Base-by-base conservation (phyloP, 35 echinoderm and acorn worm species). In the Ophioderma brevispina region DNA sequence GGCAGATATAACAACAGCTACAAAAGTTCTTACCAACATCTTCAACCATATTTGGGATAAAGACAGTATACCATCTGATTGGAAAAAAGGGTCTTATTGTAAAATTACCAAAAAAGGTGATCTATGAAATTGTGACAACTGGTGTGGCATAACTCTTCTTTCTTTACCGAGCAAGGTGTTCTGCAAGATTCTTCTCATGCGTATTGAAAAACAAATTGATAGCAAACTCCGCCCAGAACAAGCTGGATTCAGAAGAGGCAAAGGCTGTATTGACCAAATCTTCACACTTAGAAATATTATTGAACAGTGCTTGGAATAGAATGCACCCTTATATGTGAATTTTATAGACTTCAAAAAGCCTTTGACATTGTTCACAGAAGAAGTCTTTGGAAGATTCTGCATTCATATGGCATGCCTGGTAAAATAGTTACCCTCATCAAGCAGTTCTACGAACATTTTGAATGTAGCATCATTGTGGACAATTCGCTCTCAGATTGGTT, bases 121-220 rank as follows among this genome's bases (percentile, higher is more conserved):
- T 35, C 37, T 88, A 78, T 41, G 39, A 49, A 77, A 88, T 46
- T 88, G 77, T 46, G 64, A 77, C 31, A 88, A 88, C 86, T 88
- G 75, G 87, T 30, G 87, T 80, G 64, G 76, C 15, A 80, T 80
- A 32, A 35, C 87, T 0, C 77, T 80, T 37, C 87, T 88, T 37
- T 64, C 85, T 13, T n/a, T 87, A 25, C 55, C 36, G 0, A 77
- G 87, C 40, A 89, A 89, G 40, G 76, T 36, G n/a, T n/a, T n/a
- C n/a, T n/a, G n/a, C n/a, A n/a, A n/a, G n/a, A n/a, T n/a, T n/a
- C n/a, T n/a, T n/a, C 0, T 38, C n/a, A 30, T 78, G 30, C 1
- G 76, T 33, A 3, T 15, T 28, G 76, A 78, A 78, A 30, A 78
- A 31, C 30, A 30, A 78, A 33, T 23, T 33, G 77, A 79, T 79